Percentiles rank a stretch among this genome's conserved stretches.
These are phyloP conservation scores for Eulimnadia texana DNA, from an alignment of 1,140 invertebrate species.

Conservation along the genomic window DNA sequence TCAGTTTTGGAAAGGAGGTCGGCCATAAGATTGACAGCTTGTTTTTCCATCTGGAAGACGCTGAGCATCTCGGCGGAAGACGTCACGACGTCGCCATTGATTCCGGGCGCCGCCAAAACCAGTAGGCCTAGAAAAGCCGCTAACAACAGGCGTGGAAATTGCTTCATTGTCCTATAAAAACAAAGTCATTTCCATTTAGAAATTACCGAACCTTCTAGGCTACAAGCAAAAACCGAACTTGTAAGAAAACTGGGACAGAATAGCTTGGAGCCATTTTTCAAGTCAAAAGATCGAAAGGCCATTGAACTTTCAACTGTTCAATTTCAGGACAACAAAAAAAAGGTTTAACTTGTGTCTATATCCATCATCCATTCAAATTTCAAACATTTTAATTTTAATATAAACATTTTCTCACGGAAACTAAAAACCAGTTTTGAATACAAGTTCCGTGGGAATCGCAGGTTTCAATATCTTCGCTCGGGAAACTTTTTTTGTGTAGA, in stretches of 20 bases:
- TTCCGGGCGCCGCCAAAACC: not conserved
- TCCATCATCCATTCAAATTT: too few relatives aligned
- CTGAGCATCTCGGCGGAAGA: slow-evolving; percentile 11
- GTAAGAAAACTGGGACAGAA: not conserved
- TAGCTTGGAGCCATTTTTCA: not conserved
- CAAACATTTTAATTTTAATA: too few relatives aligned
- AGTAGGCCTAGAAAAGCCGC: not conserved
- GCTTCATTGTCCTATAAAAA: not conserved
- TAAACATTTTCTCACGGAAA: too few relatives aligned
- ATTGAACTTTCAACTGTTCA: too few relatives aligned
- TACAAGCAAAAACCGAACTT: too few relatives aligned
- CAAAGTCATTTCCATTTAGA: not conserved
- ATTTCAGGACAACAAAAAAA: too few relatives aligned
- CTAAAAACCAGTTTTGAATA: too few relatives aligned
- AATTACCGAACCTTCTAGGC: too few relatives aligned
- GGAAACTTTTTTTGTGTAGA: too few relatives aligned
- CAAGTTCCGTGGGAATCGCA: too few relatives aligned
- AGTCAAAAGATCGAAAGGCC: not conserved
- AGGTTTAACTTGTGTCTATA: too few relatives aligned
- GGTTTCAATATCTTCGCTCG: too few relatives aligned
- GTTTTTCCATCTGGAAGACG: slow-evolving; percentile 6
- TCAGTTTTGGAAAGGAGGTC: slow-evolving; percentile 11
- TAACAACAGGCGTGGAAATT: not conserved
- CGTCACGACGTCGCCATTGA: slow-evolving; percentile 1
- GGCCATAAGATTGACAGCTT: slow-evolving; percentile 6